phyloP scores from a whole-genome alignment of 1,140 invertebrate genomes.

The Gonatopus flavifemur region DNA sequence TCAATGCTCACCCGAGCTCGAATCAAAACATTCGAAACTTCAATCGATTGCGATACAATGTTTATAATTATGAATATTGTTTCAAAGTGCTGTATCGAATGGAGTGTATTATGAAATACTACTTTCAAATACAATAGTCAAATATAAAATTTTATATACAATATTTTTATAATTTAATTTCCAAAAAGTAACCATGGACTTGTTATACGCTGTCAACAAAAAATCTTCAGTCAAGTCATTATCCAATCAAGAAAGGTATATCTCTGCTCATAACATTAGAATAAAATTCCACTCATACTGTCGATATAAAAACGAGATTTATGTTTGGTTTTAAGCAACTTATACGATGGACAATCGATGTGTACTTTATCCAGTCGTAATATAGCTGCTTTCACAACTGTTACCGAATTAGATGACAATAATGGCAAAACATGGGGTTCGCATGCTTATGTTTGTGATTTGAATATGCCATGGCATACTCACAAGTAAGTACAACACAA shows the following conservation, averaged over 20 bases:
- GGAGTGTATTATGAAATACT: no score
- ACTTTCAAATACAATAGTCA: no score
- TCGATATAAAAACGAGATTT: neutral
- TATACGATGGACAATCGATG: slow-evolving; percentile 57
- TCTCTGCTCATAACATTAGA: neutral
- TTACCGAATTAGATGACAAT: slow-evolving; percentile 68
- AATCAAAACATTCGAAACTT: no score
- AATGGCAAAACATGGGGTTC: slow-evolving; percentile 70
- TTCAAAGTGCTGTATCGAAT: no score
- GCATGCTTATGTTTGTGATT: slow-evolving; percentile 83
- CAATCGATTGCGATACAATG: no score
- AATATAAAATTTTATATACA: no score
- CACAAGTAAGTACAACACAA: slow-evolving; percentile 64
- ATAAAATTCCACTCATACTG: neutral
- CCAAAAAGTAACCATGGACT: slow-evolving; percentile 60
- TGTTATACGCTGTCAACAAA: slow-evolving; percentile 61
- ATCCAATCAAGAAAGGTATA: slow-evolving; percentile 59
- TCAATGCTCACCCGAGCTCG: no score
- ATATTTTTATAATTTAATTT: slow-evolving; percentile 12
- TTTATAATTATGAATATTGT: no score
- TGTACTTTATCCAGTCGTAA: slow-evolving; percentile 78
- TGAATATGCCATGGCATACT: slow-evolving; percentile 82
- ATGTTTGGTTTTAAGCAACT: slow-evolving; percentile 34
- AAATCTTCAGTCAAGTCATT: slow-evolving; percentile 58
- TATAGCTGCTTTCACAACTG: slow-evolving; percentile 78